Evolutionary conservation across 2,113 vertebrate genomes (phyloP), one percentile per base, ranked within the genome.

Genomic region (Erpornis zantholeuca): DNA sequence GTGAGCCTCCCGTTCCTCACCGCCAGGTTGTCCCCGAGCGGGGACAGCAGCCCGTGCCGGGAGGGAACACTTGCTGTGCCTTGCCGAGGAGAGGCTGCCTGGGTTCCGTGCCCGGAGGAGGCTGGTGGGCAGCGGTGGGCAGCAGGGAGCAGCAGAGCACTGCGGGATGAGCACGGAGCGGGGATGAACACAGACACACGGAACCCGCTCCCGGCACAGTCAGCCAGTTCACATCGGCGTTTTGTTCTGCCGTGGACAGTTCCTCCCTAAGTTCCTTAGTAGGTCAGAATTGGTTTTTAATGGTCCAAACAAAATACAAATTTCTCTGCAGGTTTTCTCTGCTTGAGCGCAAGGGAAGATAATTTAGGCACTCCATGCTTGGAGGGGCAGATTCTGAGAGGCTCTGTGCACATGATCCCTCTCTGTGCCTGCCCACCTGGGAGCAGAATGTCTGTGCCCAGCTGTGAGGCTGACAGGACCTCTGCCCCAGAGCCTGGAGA

Each of bases 141-240:
- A 83, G 88, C 92, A 96, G 97, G 29, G 97, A 68, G 95, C 95
- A 83, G 87, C 80, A 78, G 86, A 75, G 95, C 71, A 9, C 93
- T 24, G 7, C 49, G 4, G 66, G 57, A 45, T 6, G 20, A 20
- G 61, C 73, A 6, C 5, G 9, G 6, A 12, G 13, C 5, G 13
- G 11, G 15, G 40, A 63, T 1, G 6, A 36, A 10, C 2, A 6
- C 9, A 1, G 8, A 16, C 53, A 24, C 21, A 8, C 15, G 24
- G 38, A 42, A 9, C 28, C 19, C 5, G 42, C 75, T 52, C 44
- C 64, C 42, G 14, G 2, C 22, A 9, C 11, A 14, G 20, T 4
- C 44, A 20, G 10, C 29, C 25, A 19, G 7, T 21, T 19, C 7
- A 29, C 45, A n/a, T 2, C 2, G 28, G 8, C 5, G 8, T 6